These are phyloP conservation scores for Brachyrhaphis roseni DNA, from an alignment of 2,797 vertebrate species.

Conservation along the genomic window DNA sequence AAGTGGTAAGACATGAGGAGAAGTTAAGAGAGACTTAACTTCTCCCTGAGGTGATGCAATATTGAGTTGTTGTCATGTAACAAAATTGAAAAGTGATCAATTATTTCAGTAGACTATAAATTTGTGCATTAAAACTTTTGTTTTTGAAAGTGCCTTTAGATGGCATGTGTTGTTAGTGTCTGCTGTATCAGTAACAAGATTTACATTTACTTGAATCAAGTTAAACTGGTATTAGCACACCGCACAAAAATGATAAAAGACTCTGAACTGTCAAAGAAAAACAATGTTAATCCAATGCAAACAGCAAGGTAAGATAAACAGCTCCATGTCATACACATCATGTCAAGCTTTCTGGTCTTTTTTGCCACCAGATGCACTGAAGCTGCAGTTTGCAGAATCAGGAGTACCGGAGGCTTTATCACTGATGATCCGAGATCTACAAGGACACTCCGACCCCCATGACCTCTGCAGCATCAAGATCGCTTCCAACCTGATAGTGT, in stretches of 20 bases:
- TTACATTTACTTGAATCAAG: neutral
- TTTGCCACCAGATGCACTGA: constrained; percentile 81
- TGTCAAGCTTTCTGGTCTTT: neutral
- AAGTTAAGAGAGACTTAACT: neutral
- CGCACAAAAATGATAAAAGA: neutral
- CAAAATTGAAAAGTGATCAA: neutral
- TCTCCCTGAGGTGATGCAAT: neutral
- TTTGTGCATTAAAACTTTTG: neutral
- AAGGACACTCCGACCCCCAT: constrained; percentile 82
- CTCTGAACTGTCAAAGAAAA: neutral
- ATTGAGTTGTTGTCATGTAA: neutral
- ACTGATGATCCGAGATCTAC: constrained; percentile 84
- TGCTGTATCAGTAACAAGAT: neutral
- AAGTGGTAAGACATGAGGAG: constrained; percentile 81
- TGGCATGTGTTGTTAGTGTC: neutral
- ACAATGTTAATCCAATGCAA: neutral
- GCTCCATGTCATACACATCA: neutral
- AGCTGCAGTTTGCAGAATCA: constrained; percentile 88
- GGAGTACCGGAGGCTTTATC: constrained; percentile 86
- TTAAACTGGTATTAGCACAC: neutral
- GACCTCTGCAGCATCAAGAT: constrained; percentile 90
- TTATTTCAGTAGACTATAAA: neutral
- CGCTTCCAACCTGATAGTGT: constrained; percentile 90
- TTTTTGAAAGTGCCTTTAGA: neutral
- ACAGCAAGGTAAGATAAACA: neutral